Base-by-base conservation (phyloP, 2,888 invertebrate species). In the Harpagoxenus sublaevis region DNA sequence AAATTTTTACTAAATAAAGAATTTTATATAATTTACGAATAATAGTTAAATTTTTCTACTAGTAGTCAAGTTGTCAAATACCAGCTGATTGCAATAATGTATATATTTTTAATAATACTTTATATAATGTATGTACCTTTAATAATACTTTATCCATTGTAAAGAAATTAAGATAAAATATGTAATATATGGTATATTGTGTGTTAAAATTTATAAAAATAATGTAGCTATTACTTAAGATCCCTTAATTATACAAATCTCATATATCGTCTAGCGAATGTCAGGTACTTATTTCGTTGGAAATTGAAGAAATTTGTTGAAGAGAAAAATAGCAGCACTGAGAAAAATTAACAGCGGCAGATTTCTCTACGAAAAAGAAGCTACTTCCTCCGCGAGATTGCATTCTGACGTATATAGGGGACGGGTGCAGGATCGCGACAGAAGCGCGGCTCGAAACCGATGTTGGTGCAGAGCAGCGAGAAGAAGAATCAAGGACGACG, bases 401-500 rank as follows among this genome's bases (percentile, higher is more conserved):
- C 42, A 28, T 66, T 45, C 65, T 42, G 42, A 15, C 65, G 63
- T 45, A 42, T n/a, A n/a, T n/a, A n/a, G 15, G n/a, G 23, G 18
- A 31, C 31, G 53, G 31, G 51, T 51, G 68, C 12, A n/a, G 15
- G 5, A 53, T 28, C 39, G 23, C 71, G 31, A 18, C 42, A 45
- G 60, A 74, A 74, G 45, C 74, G 74, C 74, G 57, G 42, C 23
- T 60, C 42, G 60, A 15, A 42, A 55, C 15, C 55, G 23, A 71
- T 45, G 45, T 31, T 45, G 31, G 10, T 8, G 39, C n/a, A 5
- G n/a, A 60, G n/a, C 15, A 42, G 35, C 45, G 35, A 35, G 39
- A 15, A 53, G 42, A 31, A 60, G 65, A 55, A 45, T 35, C 77
- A 12, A 77, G 77, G 45, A 79, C 70, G 57, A 70, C 57, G 45